Base-by-base conservation (phyloP, 2,888 invertebrate species). In the Oligia strigilis region DNA sequence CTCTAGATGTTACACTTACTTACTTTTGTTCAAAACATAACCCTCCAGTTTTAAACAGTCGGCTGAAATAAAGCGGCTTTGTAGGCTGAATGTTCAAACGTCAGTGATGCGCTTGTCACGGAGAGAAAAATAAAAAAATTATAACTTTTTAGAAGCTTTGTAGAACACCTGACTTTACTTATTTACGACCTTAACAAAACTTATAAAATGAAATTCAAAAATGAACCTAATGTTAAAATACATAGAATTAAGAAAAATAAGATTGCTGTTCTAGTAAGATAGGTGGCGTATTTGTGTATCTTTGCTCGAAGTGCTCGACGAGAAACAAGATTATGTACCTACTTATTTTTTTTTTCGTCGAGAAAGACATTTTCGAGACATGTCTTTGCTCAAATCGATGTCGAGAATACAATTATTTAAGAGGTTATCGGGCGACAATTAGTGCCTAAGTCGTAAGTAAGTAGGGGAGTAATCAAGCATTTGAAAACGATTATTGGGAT, bases 31-130 rank as follows among this genome's bases (percentile, higher is more conserved):
- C 5, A 72, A 65, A 78, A 70, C 40, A 52, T 55, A 0, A 66
- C 17, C 11, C 6, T 52, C 2, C 43, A 17, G 13, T 23, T 52
- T 36, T 19, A 62, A 14, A 13, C n/a, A 49, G 36, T 64, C 43
- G 55, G 75, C 14, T 71, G 69, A 75, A 65, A 8, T 70, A 80
- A 81, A 86, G 89, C 87, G 90, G 46, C 88, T 90, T 67, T 43
- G 46, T 40, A 40, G 0, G 80, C 82, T 82, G n/a, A 23, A 72
- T 0, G 4, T 11, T n/a, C 65, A 75, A 75, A 64, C 1, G 58
- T 69, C 69, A 62, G 70, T 46, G 81, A 83, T 87, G 87, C 83
- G 84, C 86, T 89, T 88, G 90, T 90, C 85, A 88, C 78, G 77
- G 13, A 80, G 78, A 81, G 72, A 78, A 76, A 79, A 87, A 82